Conservation (phyloP, 92 coral and sea anemone species). For the Paramuricea clavata region DNA sequence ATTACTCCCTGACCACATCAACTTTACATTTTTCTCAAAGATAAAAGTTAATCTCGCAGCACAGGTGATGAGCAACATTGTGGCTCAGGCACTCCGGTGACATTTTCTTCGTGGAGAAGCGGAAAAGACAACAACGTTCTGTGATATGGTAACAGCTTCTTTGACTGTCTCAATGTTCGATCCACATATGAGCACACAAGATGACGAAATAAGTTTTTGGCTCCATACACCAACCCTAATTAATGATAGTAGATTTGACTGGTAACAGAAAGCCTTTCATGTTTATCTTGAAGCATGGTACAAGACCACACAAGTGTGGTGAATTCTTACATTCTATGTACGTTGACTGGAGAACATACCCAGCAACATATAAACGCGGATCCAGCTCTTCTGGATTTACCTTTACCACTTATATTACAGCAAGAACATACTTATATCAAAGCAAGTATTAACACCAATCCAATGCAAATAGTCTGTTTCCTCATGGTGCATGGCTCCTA, state of each 20-base stretch:
- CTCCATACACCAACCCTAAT: slow-evolving; percentile 48
- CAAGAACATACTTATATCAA: no score
- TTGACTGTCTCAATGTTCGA: slow-evolving; percentile 64
- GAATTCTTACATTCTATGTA: neutral
- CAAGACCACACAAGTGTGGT: slow-evolving; percentile 40
- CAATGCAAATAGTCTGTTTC: no score
- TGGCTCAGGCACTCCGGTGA: slow-evolving; percentile 61
- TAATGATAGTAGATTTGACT: slow-evolving; percentile 43
- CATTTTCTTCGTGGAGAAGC: slow-evolving; percentile 62
- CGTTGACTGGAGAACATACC: neutral
- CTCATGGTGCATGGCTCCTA: no score
- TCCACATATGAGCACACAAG: slow-evolving; percentile 48
- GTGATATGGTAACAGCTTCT: slow-evolving; percentile 66
- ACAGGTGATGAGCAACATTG: slow-evolving; percentile 69
- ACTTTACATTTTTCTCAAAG: slow-evolving; percentile 58
- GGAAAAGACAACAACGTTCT: slow-evolving; percentile 60
- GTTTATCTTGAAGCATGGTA: slow-evolving; percentile 57
- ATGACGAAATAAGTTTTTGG: slow-evolving; percentile 38
- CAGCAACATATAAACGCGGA: neutral
- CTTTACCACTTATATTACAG: no score
- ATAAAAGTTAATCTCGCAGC: slow-evolving; percentile 72
- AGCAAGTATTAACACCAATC: no score
- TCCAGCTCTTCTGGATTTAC: neutral
- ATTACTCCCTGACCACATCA: slow-evolving; percentile 67
- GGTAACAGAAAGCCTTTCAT: slow-evolving; percentile 46